Base-by-base conservation (phyloP, 2,113 vertebrate species). In the Thermophis baileyi region DNA sequence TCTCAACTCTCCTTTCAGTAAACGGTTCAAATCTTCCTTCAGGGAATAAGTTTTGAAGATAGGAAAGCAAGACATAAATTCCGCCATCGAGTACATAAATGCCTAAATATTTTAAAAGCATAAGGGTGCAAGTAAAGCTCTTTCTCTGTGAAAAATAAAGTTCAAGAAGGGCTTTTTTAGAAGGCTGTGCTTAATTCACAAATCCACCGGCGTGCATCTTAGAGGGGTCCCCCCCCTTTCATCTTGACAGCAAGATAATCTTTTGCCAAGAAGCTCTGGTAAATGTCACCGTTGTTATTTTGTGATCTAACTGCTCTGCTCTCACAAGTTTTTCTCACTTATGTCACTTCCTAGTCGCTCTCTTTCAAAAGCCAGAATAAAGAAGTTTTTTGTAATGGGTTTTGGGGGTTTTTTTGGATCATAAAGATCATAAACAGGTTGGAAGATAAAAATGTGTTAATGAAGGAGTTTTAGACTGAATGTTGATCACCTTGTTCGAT, bases 271-370 rank as follows among this genome's bases (percentile, higher is more conserved):
- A 44, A 55, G 63, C 27, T 85, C 88, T 92, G 92, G 87, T 47
- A 46, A 89, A 89, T 89, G 92, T 92, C 92, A 92, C 60, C 22
- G 27, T 89, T 92, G 91, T 89, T 92, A 89, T 89, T 85, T 92
- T 55, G 90, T 60, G 87, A 89, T 92, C 57, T 20, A 53, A 86
- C 47, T 30, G 87, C 24, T 63, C 49, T 46, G 87, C 47, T 74
- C 40, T n/a, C 20, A 12, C 14, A 81, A 8, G 27, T 89, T 89
- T 89, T 57, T 89, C 92, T 89, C 87, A 85, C 63, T 92, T 89
- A 88, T 92, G 63, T 92, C 92, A 85, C 63, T 49, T 35, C 25
- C 57, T 53, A 24, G 20, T 92, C 74, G 55, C 49, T 85, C 40
- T 89, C 50, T 89, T 92, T 89, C 51, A 85, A 85, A 89, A 85